Base-by-base conservation (phyloP, 2,888 invertebrate species). In the Thymelicus lineola region DNA sequence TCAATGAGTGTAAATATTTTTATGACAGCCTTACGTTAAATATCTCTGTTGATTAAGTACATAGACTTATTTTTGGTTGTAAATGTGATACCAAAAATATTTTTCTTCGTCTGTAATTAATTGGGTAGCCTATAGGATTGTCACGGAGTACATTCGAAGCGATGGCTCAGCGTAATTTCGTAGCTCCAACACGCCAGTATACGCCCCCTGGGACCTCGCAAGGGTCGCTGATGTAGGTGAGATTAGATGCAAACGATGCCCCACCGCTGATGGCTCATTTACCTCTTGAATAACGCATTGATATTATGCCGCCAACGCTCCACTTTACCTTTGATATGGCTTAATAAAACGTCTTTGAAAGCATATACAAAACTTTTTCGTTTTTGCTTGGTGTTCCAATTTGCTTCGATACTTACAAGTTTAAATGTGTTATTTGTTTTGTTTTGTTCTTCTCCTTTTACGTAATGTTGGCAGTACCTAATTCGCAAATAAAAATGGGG, bases 161-260 rank as follows among this genome's bases (percentile, higher is more conserved):
- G 66, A 53, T 61, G 67, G 53, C 58, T 66, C 59, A 57, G 17
- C 45, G 67, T 61, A 55, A 67, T 61, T 67, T 55, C 55, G 67
- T 53, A 60, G 60, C 50, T 66, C 59, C 58, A 58, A 59, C 67
- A 55, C 46, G 60, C 58, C 80, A 79, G 75, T 77, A 81, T 79
- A 81, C 80, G 76, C 78, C 87, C 80, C 81, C 73, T 65, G 83
- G 78, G 83, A 80, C 74, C 75, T 48, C 71, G 73, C 80, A 77
- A 81, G 81, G 86, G 84, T 80, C 82, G 82, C 82, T 85, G 87
- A 84, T 86, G 86, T 81, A 78, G 78, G 79, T 81, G 78, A 88
- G 89, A 91, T 91, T 90, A 93, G 88, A 92, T 91, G 91, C 90
- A 92, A 92, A 93, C 86, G 91, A 90, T 84, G 86, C 85, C 80